phyloP scores from a whole-genome alignment of 2,113 vertebrate species.

The Emberiza fucata region DNA sequence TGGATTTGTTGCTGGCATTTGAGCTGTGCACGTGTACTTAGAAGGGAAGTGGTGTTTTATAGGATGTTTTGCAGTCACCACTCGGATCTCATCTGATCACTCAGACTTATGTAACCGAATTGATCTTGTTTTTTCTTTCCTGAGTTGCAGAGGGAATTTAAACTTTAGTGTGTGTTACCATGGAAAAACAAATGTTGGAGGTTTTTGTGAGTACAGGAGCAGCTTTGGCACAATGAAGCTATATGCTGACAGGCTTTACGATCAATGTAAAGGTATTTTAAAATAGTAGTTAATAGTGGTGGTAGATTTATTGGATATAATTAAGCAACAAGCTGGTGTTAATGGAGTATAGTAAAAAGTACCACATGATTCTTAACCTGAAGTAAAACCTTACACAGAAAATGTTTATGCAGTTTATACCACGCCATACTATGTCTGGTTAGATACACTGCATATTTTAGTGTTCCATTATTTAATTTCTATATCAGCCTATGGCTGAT shows the following conservation, averaged over 20 bases:
- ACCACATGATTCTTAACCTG: background rate
- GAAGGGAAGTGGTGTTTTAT: background rate
- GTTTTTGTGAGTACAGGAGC: background rate
- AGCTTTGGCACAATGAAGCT: background rate
- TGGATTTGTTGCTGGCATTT: background rate
- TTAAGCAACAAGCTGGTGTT: background rate
- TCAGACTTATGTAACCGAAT: background rate
- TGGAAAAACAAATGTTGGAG: conserved; percentile 3
- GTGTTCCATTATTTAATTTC: background rate
- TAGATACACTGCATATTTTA: background rate
- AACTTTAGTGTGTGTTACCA: conserved; percentile 10
- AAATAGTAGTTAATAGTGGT: background rate
- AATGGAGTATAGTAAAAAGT: background rate
- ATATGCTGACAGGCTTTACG: background rate
- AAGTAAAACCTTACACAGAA: background rate
- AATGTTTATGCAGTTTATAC: background rate
- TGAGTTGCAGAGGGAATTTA: background rate
- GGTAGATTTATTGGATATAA: background rate
- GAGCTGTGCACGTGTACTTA: background rate
- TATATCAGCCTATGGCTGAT: background rate
- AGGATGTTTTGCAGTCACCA: background rate
- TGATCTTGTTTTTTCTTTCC: background rate
- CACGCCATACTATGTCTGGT: background rate
- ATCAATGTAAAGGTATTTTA: background rate
- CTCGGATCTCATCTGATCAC: background rate